A percentile compares a stretch with the other conserved stretches of the same genome.
Conservation (phyloP, 2,888 invertebrate species). For the Horisme vitalbata region DNA sequence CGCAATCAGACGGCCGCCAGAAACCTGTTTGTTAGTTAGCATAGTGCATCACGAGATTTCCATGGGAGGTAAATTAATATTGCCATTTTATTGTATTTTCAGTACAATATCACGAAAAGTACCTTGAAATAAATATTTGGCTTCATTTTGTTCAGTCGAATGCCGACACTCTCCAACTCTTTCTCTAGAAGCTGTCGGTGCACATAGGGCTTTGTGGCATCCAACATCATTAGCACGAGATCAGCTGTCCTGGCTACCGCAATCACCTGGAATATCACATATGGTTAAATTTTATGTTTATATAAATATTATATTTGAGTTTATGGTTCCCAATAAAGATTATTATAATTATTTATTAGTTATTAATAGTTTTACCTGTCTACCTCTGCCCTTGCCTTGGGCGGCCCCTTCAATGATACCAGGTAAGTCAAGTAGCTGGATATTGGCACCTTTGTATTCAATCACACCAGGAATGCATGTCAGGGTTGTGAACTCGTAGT, state of each 20-base stretch:
- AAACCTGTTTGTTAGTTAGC: too few relatives aligned
- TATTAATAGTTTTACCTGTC: slow-evolving; percentile 82
- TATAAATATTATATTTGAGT: too few relatives aligned
- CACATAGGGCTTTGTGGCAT: slow-evolving; percentile 98
- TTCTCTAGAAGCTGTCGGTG: slow-evolving; percentile 95
- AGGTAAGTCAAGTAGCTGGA: slow-evolving; percentile 98
- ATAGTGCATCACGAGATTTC: too few relatives aligned
- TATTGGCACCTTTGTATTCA: slow-evolving; percentile 98
- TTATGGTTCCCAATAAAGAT: neutral
- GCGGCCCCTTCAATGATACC: slow-evolving; percentile 99
- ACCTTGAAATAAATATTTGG: slow-evolving; percentile 99
- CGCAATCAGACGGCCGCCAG: too few relatives aligned
- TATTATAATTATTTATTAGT: neutral
- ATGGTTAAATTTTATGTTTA: too few relatives aligned
- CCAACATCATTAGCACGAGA: slow-evolving; percentile 99
- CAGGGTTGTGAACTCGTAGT: slow-evolving; percentile 99
- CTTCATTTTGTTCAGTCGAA: slow-evolving; percentile 95
- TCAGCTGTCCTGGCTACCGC: slow-evolving; percentile 99
- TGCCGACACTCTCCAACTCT: slow-evolving; percentile 98
- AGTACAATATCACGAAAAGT: too few relatives aligned
- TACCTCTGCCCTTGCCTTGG: slow-evolving; percentile 94
- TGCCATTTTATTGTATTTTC: too few relatives aligned
- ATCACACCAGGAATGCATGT: slow-evolving; percentile 99
- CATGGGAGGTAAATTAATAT: too few relatives aligned
- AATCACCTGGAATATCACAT: slow-evolving; percentile 87